Base-by-base conservation (phyloP, 92 coral and sea anemone genomes). In the Micromussa lordhowensis region DNA sequence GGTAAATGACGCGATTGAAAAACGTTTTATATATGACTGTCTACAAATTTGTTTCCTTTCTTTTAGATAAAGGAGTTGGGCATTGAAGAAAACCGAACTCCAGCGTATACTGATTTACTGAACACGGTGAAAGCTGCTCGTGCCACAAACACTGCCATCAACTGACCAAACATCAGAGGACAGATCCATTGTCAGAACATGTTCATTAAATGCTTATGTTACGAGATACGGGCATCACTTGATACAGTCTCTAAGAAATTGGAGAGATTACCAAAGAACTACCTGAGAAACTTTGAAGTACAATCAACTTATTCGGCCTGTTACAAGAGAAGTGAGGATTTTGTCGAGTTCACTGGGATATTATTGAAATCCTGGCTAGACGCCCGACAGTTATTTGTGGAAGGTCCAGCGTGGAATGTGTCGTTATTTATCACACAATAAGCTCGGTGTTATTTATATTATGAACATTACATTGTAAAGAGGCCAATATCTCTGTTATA, bases 101-200 rank as follows among this genome's bases (percentile, higher is more conserved):
- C 98, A 49, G 93, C 94, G 5, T 95, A 88, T 80, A 66, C 79
- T 9, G 98, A 93, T 32, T 82, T 95, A 63, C 78, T 88, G 0
- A 68, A 87, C 68, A 90, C 94, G 76, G 96, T 95, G 59, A 94
- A 89, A 57, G 89, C 93, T 5, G 98, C 98, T 15, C 94, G 92
- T 55, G 87, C 96, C 15, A 74, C 80, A 5, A 73, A 73, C 81
- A 6, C 72, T 16, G 58, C 72, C 53, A 63, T 34, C 55, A 84
- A 75, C 80, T 84, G 80, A 84, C 31, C 32, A 19, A 61, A 22
- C 68, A 22, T 22, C 69, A 63, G 69, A 63, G 9, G 30, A 40
- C 69, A 63, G 9, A 28, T 5, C 69, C 64, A 54, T 63, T 24
- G 8, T 3, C 19, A 2, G 59, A 54, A 40, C 48, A 40, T 4